These are phyloP conservation scores for rabbit (Oryctolagus cuniculus) DNA, from an alignment of 2,113 vertebrate species.

Conservation along the genomic window DNA sequence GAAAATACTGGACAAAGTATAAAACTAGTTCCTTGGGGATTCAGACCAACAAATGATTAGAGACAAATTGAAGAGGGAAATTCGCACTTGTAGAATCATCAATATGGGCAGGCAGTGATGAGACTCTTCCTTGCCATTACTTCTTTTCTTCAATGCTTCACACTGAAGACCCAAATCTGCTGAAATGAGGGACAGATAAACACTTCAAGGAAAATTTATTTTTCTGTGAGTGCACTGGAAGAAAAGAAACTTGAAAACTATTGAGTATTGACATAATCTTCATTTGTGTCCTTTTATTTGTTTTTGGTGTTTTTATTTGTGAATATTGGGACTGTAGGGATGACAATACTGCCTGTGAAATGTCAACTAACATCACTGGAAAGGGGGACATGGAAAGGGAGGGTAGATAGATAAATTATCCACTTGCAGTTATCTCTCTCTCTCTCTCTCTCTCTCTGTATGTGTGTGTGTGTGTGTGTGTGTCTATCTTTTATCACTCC, in stretches of 20 bases:
- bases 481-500: too few relatives aligned
- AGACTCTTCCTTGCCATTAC: background rate
- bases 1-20: background rate
- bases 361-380: background rate
- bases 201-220: background rate
- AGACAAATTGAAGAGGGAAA: background rate
- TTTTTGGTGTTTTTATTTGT: background rate
- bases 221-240: background rate
- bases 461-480: too few relatives aligned
- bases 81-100: background rate
- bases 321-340: too few relatives aligned
- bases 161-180: accelerated
- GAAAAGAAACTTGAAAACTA: background rate
- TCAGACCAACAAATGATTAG: background rate
- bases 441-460: too few relatives aligned
- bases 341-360: too few relatives aligned
- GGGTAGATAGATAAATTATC: background rate
- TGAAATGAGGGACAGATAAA: background rate
- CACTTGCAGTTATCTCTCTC: background rate
- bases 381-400: background rate
- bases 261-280: background rate
- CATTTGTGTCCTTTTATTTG: background rate
- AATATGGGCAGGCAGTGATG: too few relatives aligned
- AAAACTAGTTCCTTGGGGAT: background rate
- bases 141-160: background rate